phyloP scores from a whole-genome alignment of 2,797 vertebrate genomes.

The Pangasius mekongensis region DNA sequence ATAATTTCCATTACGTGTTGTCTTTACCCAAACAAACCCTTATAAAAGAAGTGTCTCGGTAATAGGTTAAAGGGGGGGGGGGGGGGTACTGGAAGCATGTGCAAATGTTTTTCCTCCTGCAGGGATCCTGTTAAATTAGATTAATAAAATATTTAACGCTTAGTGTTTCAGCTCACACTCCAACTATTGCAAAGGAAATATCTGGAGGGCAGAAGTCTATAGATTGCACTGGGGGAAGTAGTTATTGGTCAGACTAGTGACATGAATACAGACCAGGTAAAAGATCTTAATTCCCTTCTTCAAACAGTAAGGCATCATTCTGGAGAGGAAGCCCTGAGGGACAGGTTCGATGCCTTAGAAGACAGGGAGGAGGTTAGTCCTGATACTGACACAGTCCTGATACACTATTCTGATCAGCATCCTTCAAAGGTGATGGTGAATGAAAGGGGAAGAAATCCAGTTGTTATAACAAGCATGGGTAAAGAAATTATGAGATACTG shows the following conservation, averaged over 20 bases:
- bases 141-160: conserved; percentile 48
- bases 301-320: not conserved
- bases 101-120: conserved; percentile 34
- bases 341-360: not conserved
- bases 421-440: not conserved
- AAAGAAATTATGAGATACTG: not conserved
- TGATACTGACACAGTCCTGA: not conserved
- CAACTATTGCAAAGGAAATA: conserved; percentile 36
- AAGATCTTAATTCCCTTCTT: conserved; percentile 1
- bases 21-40: not conserved
- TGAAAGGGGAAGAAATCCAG: not conserved
- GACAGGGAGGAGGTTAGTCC: not conserved
- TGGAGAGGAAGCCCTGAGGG: not conserved
- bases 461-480: not conserved
- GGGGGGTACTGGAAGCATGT: not conserved
- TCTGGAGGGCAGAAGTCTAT: conserved; percentile 36
- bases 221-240: conserved; percentile 32
- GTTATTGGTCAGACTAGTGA: conserved; percentile 37
- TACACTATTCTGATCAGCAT: not conserved
- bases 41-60: not conserved
- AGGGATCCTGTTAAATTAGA: conserved; percentile 41
- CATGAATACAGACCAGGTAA: conserved; percentile 42
- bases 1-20: not conserved
- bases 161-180: conserved; percentile 28
- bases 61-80: not conserved